These are phyloP conservation scores for Caenorhabditis sp. DNA, from an alignment of 2,888 invertebrate species.

Conservation along the genomic window DNA sequence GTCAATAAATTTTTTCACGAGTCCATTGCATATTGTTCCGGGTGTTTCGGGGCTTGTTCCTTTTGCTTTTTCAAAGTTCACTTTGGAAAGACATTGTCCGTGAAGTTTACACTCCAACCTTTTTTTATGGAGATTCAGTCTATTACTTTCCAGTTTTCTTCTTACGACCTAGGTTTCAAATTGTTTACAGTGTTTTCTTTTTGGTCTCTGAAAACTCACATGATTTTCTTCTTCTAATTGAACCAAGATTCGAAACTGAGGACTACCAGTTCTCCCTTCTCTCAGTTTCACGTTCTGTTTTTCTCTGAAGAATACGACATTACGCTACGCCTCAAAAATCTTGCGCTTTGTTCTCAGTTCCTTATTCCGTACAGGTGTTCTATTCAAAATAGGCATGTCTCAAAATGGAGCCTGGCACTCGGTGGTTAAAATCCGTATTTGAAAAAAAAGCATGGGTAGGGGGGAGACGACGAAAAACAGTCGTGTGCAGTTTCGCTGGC, in stretches of 20 bases:
- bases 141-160: background rate
- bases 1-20: constrained; percentile 34
- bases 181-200: background rate
- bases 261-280: constrained; percentile 12
- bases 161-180: background rate
- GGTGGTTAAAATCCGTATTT: constrained; percentile 5
- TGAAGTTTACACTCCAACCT: background rate
- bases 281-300: background rate
- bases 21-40: constrained; percentile 30
- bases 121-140: background rate
- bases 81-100: background rate
- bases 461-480: constrained; percentile 11
- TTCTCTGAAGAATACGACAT: background rate
- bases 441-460: background rate
- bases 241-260: background rate
- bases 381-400: background rate
- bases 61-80: background rate
- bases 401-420: background rate
- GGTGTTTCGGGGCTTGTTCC: background rate
- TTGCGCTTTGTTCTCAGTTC: background rate
- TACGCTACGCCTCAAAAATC: background rate
- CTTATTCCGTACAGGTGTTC: constrained; percentile 9
- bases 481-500: constrained; percentile 49
- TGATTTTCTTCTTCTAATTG: constrained; percentile 6
- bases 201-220: background rate